phyloP scores from a whole-genome alignment of 2,797 vertebrate genomes.

The Ctenosaura bakeri region DNA sequence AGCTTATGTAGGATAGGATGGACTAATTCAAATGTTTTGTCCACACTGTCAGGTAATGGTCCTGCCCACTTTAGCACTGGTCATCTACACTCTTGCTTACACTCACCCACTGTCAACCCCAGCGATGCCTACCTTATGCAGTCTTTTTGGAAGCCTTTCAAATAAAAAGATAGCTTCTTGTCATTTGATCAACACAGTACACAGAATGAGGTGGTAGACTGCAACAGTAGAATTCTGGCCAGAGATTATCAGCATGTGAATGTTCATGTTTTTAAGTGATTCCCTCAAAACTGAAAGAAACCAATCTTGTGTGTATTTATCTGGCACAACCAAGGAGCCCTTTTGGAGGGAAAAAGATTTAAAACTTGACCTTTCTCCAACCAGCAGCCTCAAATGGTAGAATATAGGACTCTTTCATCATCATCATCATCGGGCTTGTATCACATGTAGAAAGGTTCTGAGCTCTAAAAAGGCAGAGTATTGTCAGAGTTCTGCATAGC shows the following conservation, averaged over 20 bases:
- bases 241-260: too few relatives aligned
- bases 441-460: not conserved
- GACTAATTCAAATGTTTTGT: too few relatives aligned
- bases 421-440: not conserved
- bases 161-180: not conserved
- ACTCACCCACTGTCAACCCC: not conserved
- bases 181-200: not conserved
- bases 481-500: slow-evolving; percentile 43
- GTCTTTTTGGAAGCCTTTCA: not conserved
- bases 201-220: not conserved
- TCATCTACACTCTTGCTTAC: not conserved
- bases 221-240: not conserved
- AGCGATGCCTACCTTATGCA: not conserved
- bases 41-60: too few relatives aligned
- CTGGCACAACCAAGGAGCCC: not conserved
- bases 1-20: too few relatives aligned
- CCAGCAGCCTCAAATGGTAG: not conserved
- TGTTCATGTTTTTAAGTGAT: not conserved
- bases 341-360: not conserved
- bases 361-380: not conserved
- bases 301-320: not conserved
- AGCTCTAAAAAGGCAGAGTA: slow-evolving; percentile 6
- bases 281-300: not conserved
- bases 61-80: not conserved
- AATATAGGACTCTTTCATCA: not conserved